phyloP scores from a whole-genome alignment of 2,113 vertebrate genomes.

The Zeus faber region DNA sequence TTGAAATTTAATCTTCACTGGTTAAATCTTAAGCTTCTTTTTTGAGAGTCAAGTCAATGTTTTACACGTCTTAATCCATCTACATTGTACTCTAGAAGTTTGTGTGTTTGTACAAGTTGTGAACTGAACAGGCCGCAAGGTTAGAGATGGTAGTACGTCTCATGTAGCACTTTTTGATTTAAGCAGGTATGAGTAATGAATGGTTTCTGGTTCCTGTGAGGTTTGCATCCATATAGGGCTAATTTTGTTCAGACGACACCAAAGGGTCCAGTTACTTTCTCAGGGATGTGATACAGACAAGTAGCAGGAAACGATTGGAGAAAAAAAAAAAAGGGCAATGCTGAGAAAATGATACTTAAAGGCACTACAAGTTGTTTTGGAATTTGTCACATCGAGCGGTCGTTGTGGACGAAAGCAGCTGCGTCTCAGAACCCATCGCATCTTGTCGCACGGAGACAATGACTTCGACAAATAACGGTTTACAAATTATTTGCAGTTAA shows the following conservation, averaged over 20 bases:
- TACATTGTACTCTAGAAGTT: constrained; percentile 9
- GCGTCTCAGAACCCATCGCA: too few relatives aligned
- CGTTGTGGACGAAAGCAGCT: too few relatives aligned
- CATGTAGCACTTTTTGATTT: constrained; percentile 38
- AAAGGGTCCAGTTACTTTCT: constrained; percentile 40
- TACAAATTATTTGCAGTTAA: too few relatives aligned
- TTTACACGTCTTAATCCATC: constrained; percentile 14
- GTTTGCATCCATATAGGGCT: not conserved
- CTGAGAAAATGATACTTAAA: constrained; percentile 4
- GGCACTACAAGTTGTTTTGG: too few relatives aligned
- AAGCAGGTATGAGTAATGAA: too few relatives aligned
- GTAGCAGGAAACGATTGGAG: not conserved
- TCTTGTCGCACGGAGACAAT: too few relatives aligned
- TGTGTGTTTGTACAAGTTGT: constrained; percentile 19
- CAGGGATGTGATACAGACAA: constrained; percentile 54
- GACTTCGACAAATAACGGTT: too few relatives aligned
- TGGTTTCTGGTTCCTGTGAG: not conserved
- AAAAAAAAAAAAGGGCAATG: not conserved
- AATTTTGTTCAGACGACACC: constrained; percentile 1
- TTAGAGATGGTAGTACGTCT: constrained; percentile 23
- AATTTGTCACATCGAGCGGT: too few relatives aligned
- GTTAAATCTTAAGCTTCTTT: too few relatives aligned
- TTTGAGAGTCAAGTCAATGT: constrained; percentile 13
- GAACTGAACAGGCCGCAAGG: constrained; percentile 3
- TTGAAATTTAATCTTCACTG: too few relatives aligned